phyloP scores from a whole-genome alignment of 2,113 vertebrate genomes.

The Chauna torquata region DNA sequence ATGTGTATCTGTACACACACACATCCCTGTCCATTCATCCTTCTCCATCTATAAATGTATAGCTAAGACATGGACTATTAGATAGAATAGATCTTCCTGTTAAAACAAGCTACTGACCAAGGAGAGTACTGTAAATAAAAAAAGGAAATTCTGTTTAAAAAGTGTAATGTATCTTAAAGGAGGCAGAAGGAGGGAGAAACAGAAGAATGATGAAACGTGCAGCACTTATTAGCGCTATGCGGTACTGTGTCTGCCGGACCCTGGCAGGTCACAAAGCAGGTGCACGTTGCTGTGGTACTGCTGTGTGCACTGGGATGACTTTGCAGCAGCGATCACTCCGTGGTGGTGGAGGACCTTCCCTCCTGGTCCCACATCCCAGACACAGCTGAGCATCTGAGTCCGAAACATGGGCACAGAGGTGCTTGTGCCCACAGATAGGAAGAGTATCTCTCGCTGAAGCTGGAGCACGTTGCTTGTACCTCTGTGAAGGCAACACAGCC shows the following conservation, averaged over 20 bases:
- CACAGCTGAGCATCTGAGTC: accelerated
- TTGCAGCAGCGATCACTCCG: accelerated
- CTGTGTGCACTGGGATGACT: accelerated
- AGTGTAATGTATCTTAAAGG: neutral
- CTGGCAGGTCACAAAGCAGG: neutral
- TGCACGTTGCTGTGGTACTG: accelerated
- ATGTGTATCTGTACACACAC: accelerated
- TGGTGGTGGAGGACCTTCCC: neutral
- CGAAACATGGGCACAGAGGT: neutral
- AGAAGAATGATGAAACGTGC: neutral
- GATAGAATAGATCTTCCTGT: neutral
- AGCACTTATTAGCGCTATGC: neutral
- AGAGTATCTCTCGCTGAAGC: neutral
- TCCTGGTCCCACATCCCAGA: neutral
- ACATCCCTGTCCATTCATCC: neutral
- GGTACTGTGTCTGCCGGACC: accelerated
- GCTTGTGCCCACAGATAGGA: neutral
- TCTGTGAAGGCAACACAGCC: neutral
- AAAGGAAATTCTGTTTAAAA: neutral
- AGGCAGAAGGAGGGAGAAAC: neutral
- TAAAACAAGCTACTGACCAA: neutral
- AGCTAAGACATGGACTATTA: neutral
- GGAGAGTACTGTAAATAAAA: neutral
- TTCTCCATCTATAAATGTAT: neutral
- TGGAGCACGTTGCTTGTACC: accelerated